phyloP scores from a whole-genome alignment of 1,140 invertebrate species.

The Drosophila busckii region DNA sequence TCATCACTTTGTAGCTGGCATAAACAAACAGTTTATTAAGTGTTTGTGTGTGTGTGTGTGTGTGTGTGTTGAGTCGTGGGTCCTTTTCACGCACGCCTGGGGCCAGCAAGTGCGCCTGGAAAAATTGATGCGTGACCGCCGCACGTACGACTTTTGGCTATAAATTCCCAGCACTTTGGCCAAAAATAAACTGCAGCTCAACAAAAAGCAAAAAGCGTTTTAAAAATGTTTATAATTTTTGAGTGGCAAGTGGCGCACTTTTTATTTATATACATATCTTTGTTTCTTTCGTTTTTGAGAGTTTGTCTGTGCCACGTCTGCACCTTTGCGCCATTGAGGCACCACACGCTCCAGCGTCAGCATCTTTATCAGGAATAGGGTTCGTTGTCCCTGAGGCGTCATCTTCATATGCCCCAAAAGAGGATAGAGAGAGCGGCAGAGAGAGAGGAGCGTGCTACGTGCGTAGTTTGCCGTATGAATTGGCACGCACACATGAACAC shows the following conservation, averaged over 20 bases:
- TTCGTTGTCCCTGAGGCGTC: constrained; percentile 67
- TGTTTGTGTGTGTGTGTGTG: constrained; percentile 1
- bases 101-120: neutral
- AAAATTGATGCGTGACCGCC: constrained; percentile 66
- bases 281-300: neutral
- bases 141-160: constrained; percentile 57
- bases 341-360: constrained; percentile 33
- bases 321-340: constrained; percentile 53
- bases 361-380: constrained; percentile 58
- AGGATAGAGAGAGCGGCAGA: constrained; percentile 24
- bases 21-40: constrained; percentile 57
- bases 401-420: constrained; percentile 46
- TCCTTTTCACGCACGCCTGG: constrained; percentile 37
- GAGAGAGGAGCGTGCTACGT: constrained; percentile 48
- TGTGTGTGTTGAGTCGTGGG: constrained; percentile 8
- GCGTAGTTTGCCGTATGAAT: constrained; percentile 71
- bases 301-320: constrained; percentile 50
- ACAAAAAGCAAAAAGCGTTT: too few relatives aligned
- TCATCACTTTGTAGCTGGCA: constrained; percentile 32
- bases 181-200: too few relatives aligned
- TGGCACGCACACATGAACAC: constrained; percentile 21
- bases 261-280: too few relatives aligned
- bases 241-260: constrained; percentile 25
- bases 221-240: constrained; percentile 75
- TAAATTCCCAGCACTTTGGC: constrained; percentile 54